phyloP scores from a whole-genome alignment of 92 coral and sea anemone genomes.

The Bergia sp. region DNA sequence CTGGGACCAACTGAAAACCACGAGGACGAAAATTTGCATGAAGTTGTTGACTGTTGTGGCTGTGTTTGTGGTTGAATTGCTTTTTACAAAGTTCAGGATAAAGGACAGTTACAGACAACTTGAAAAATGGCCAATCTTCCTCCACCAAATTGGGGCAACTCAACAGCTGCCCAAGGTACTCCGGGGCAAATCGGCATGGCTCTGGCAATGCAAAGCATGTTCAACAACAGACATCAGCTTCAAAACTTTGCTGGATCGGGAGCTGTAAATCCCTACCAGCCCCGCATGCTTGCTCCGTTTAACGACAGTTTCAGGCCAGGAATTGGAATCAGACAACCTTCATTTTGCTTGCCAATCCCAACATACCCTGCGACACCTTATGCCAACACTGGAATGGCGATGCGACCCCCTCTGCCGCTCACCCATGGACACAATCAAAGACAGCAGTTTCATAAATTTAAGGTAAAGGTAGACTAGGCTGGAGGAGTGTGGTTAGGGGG shows the following conservation, averaged over 20 bases:
- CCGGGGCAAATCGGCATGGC: slow-evolving; percentile 44
- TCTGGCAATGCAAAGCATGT: slow-evolving; percentile 25
- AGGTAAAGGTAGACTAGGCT: neutral
- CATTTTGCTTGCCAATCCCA: slow-evolving; percentile 26
- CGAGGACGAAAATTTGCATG: slow-evolving; percentile 2
- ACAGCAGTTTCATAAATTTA: neutral
- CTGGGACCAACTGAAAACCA: slow-evolving; percentile 25
- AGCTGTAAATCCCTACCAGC: neutral
- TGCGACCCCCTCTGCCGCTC: slow-evolving; percentile 39
- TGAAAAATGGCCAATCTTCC: slow-evolving; percentile 71
- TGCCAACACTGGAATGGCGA: neutral
- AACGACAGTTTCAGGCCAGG: slow-evolving; percentile 4
- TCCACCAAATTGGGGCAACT: slow-evolving; percentile 65
- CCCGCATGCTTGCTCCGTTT: neutral
- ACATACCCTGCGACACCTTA: neutral
- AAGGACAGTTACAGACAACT: neutral
- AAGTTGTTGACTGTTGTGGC: neutral
- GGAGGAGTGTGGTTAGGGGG: neutral
- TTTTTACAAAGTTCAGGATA: neutral
- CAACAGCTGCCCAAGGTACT: neutral
- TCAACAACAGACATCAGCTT: neutral
- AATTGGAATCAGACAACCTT: neutral
- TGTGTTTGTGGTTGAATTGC: neutral
- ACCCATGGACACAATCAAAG: neutral
- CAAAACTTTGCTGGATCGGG: slow-evolving; percentile 5